Percentiles rank a stretch among this genome's conserved stretches.
phyloP scores from a whole-genome alignment of 2,113 vertebrate genomes.

The Nothoprocta pentlandii region DNA sequence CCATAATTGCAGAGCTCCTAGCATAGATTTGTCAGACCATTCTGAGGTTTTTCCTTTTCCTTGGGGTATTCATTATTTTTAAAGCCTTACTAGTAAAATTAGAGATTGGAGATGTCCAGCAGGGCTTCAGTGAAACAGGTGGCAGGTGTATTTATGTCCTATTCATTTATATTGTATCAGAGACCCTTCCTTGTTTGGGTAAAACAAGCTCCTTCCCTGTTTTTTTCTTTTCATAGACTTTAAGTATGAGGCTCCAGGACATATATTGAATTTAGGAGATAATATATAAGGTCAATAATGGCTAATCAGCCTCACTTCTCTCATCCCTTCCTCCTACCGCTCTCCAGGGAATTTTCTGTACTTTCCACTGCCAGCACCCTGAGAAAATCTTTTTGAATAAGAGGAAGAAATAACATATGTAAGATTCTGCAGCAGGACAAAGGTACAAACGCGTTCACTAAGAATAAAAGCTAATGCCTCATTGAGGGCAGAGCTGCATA shows the following conservation, averaged over 20 bases:
- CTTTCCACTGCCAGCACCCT: not conserved
- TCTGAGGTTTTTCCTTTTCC: not conserved
- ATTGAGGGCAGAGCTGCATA: not conserved
- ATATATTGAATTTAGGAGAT: not conserved
- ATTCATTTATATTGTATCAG: not conserved
- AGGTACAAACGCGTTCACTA: not conserved
- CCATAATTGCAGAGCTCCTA: not conserved
- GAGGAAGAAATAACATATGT: not conserved
- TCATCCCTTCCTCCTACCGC: not conserved
- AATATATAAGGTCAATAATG: not conserved
- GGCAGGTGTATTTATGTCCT: not conserved
- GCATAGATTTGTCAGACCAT: not conserved
- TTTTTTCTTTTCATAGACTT: not conserved
- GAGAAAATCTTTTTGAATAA: not conserved
- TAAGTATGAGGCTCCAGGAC: not conserved
- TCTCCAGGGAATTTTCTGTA: slow-evolving; percentile 1
- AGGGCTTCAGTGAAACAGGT: not conserved
- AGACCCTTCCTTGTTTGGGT: not conserved
- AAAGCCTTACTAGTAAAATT: not conserved
- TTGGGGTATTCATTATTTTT: not conserved
- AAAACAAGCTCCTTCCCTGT: not conserved
- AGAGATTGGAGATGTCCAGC: not conserved
- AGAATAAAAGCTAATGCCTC: slow-evolving; percentile 1
- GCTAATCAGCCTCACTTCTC: not conserved
- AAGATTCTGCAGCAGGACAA: not conserved